Conservation (phyloP, 2,113 vertebrate genomes). For the Bolborhynchus lineola region DNA sequence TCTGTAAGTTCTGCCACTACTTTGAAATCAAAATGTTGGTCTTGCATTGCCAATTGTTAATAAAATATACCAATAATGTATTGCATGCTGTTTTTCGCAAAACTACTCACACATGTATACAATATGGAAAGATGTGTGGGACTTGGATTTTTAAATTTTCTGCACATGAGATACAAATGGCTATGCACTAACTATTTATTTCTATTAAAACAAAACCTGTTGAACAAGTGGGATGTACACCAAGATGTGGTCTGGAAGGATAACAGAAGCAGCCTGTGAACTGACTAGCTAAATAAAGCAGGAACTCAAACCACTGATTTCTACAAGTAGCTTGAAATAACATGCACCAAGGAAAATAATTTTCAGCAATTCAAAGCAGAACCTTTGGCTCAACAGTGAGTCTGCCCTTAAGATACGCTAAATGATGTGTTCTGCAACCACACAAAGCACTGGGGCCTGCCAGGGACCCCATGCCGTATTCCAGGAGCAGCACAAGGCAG, state of each 20-base stretch:
- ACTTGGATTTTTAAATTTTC: neutral
- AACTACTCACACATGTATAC: neutral
- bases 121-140: neutral
- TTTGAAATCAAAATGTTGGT: constrained; percentile 1
- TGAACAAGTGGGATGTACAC: constrained; percentile 17
- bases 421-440: neutral
- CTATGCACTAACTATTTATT: neutral
- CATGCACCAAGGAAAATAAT: constrained; percentile 24
- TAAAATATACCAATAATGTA: neutral
- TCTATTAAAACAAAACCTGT: constrained; percentile 50
- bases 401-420: neutral
- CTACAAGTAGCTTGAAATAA: constrained; percentile 48
- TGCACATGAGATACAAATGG: neutral
- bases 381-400: neutral
- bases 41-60: neutral
- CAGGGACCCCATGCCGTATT: neutral
- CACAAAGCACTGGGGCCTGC: neutral
- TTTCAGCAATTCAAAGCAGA: neutral
- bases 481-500: neutral
- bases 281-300: constrained; percentile 30
- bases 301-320: constrained; percentile 6
- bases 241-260: constrained; percentile 29
- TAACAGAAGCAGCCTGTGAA: constrained; percentile 20
- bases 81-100: neutral
- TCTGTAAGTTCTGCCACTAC: neutral